Evolutionary conservation across 2,888 invertebrate genomes (phyloP).

Genomic region (Torymus aiolomorphi): DNA sequence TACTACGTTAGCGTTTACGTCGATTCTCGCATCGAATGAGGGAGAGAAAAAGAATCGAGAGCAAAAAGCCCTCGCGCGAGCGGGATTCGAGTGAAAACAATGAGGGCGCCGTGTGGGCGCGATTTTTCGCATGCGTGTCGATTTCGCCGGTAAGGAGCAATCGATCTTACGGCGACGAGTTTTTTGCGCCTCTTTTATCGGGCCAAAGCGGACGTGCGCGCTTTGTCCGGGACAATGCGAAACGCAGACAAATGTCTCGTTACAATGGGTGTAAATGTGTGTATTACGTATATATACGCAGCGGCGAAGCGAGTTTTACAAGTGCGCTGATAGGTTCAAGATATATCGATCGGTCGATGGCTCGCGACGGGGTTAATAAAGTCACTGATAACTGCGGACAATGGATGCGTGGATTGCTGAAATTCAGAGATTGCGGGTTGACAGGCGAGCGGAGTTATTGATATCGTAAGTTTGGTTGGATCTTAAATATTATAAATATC

Average conservation of each 20-base stretch:
- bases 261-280: no score
- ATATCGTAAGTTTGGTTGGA: no score
- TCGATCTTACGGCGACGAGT: slow-evolving; percentile 21
- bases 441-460: no score
- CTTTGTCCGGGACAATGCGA: slow-evolving; percentile 5
- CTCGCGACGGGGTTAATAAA: no score
- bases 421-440: no score
- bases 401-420: no score
- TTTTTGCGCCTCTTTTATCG: neutral
- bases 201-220: neutral
- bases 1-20: neutral
- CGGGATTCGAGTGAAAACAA: slow-evolving; percentile 9
- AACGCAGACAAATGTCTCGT: neutral
- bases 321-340: neutral
- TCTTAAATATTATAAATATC: no score
- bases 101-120: neutral
- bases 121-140: slow-evolving; percentile 43
- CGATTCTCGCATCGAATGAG: slow-evolving; percentile 10
- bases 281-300: neutral
- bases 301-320: neutral
- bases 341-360: no score
- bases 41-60: neutral
- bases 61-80: no score
- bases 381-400: no score
- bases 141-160: slow-evolving; percentile 17